Percentiles rank a stretch among this genome's conserved stretches.
These are phyloP conservation scores for Nannoperca obscura DNA, from an alignment of 2,797 vertebrate species.

Conservation along the genomic window DNA sequence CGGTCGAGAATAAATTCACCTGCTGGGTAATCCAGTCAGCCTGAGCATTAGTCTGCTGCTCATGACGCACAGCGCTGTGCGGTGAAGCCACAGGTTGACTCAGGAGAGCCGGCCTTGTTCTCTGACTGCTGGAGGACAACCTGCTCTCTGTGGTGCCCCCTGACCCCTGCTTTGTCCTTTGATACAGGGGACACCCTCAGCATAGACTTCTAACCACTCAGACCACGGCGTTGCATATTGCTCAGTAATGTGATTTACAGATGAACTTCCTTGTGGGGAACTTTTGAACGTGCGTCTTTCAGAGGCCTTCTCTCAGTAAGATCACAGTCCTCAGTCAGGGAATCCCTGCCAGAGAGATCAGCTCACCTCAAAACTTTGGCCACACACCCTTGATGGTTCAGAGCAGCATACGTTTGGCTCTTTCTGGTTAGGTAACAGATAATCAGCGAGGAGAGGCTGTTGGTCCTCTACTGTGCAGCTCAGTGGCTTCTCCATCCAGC, in stretches of 20 bases:
- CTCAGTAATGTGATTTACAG: neutral
- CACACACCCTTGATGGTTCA: slow-evolving; percentile 24
- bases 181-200: neutral
- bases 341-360: slow-evolving; percentile 34
- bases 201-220: neutral
- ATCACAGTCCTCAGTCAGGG: slow-evolving; percentile 13
- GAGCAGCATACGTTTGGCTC: slow-evolving; percentile 49
- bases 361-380: slow-evolving; percentile 52
- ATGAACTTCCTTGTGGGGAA: neutral
- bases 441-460: slow-evolving; percentile 72
- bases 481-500: slow-evolving; percentile 54
- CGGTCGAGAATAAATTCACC: slow-evolving; percentile 75
- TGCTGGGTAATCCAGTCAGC: slow-evolving; percentile 75
- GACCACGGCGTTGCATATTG: neutral
- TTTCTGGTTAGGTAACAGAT: slow-evolving; percentile 82
- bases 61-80: slow-evolving; percentile 61
- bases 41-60: slow-evolving; percentile 57
- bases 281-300: neutral
- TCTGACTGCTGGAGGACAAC: slow-evolving; percentile 47
- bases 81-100: slow-evolving; percentile 48
- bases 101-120: slow-evolving; percentile 29
- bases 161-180: slow-evolving; percentile 17
- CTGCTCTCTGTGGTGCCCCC: slow-evolving; percentile 37
- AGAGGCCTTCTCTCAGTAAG: slow-evolving; percentile 22
- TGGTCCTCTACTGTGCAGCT: slow-evolving; percentile 54